Evolutionary conservation across 2,797 vertebrate genomes (phyloP), one percentile per base, ranked within the genome.

Genomic region (Streptopelia turtur): DNA sequence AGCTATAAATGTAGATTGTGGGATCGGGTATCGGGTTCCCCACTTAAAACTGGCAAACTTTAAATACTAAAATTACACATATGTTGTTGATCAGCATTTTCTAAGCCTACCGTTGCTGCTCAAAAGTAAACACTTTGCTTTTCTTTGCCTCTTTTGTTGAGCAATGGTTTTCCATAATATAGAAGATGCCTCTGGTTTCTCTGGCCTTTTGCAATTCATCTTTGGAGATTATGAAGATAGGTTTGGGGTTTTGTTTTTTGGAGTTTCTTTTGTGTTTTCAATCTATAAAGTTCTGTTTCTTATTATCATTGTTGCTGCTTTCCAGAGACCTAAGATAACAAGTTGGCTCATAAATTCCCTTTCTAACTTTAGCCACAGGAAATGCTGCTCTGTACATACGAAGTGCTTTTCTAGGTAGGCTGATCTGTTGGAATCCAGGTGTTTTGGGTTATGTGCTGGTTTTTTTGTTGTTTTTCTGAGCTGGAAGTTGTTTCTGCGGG

Each of bases 281-380:
- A 33, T 33, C 68, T 84, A 1, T 68, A 31, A 91, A 89, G 86
- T 94, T 95, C 94, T 95, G 93, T 74, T 96, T 87, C 89, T 89
- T 83, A 77, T 95, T 96, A 91, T 68, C 22, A 0, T 88, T 59
- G 57, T 93, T 93, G 83, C 89, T 87, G 71, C 89, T 95, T 95
- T 96, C 89, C 94, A 95, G 87, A 85, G 82, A 89, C 72, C 47
- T 68, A 80, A 85, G 91, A 92, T 93, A 93, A 91, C 75, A 25
- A 75, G 60, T 71, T 83, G 76, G 78, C 91, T 96, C 69, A 47
- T 80, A 83, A 89, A 93, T 93, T 90, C 72, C 72, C 25, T 22
- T 87, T 83, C 89, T 96, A 90, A 52, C 87, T 96, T 95, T 92
- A 95, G 89, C n/a, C 31, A 68, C 83, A 70, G 89, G 87, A 94